Conservation (phyloP, 2,113 vertebrate species). For the Pagrus major region DNA sequence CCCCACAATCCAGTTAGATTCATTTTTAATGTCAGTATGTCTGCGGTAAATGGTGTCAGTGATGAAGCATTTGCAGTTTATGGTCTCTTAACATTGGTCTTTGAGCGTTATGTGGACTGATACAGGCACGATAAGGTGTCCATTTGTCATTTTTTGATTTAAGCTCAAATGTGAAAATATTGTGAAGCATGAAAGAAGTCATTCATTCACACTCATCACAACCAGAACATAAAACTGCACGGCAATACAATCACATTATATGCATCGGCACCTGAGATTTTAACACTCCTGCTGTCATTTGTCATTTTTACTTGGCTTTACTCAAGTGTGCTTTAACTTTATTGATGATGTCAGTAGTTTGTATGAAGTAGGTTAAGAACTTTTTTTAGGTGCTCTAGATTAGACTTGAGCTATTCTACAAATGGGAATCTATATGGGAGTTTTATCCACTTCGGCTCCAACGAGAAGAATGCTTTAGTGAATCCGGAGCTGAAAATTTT, state of each 20-base stretch:
- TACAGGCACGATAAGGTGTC: conserved; percentile 37
- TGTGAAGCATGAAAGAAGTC: conserved; percentile 31
- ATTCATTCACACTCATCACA: conserved; percentile 41
- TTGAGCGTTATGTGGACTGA: conserved; percentile 34
- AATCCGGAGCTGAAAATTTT: conserved; percentile 32
- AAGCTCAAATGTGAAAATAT: conserved; percentile 61
- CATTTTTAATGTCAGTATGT: conserved; percentile 16
- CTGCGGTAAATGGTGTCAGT: conserved; percentile 8
- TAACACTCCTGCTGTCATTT: conserved; percentile 27
- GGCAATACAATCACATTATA: conserved; percentile 27
- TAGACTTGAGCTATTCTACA: conserved; percentile 51
- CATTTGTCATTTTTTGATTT: conserved; percentile 23
- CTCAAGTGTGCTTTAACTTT: conserved; percentile 70
- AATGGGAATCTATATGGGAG: conserved; percentile 44
- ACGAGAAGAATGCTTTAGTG: conserved; percentile 13
- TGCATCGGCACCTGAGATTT: conserved; percentile 40
- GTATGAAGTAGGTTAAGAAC: conserved; percentile 43
- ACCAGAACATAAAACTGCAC: conserved; percentile 27
- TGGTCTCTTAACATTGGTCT: conserved; percentile 39
- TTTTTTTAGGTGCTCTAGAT: conserved; percentile 63
- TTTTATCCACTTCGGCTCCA: conserved; percentile 29
- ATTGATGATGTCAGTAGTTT: conserved; percentile 71
- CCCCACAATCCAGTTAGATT: conserved; percentile 3
- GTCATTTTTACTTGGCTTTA: conserved; percentile 66
- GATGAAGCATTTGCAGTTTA: conserved; percentile 33